Evolutionary conservation across 2,888 invertebrate genomes (phyloP).

Genomic region (Standfussiana lucernea): DNA sequence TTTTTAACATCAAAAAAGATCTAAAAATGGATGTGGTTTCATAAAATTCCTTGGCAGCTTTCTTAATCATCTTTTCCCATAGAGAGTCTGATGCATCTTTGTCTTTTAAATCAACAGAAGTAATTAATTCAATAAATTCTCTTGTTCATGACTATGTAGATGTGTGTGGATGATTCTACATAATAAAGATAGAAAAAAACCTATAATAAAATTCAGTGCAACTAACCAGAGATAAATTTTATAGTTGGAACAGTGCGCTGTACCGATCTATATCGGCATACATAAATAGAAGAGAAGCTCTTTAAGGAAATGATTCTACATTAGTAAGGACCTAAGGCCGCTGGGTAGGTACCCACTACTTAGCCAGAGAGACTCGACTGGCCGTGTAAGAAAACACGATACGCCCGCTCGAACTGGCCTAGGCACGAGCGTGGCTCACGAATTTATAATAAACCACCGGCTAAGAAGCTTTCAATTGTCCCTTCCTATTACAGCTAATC

Average conservation of each 20-base stretch:
- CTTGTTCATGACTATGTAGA: neutral
- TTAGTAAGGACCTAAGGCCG: slow-evolving; percentile 57
- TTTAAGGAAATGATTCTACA: slow-evolving; percentile 46
- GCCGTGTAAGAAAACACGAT: slow-evolving; percentile 58
- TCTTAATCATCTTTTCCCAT: slow-evolving; percentile 20
- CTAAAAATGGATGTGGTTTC: slow-evolving; percentile 41
- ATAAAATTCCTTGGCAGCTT: slow-evolving; percentile 33
- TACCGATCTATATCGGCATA: slow-evolving; percentile 28
- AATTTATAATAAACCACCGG: slow-evolving; percentile 74
- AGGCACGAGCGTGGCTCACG: slow-evolving; percentile 75
- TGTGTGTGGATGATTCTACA: neutral
- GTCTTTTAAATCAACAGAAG: neutral
- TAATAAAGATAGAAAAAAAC: neutral
- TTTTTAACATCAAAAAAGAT: slow-evolving; percentile 59
- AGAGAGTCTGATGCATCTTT: slow-evolving; percentile 15
- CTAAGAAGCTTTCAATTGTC: slow-evolving; percentile 67
- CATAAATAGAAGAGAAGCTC: slow-evolving; percentile 33
- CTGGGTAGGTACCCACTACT: slow-evolving; percentile 47
- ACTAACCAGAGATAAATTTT: neutral
- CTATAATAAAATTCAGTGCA: neutral
- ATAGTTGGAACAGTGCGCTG: slow-evolving; percentile 6
- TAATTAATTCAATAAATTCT: neutral
- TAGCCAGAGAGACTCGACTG: slow-evolving; percentile 53
- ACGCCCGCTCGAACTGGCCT: slow-evolving; percentile 62
- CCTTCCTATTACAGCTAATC: slow-evolving; percentile 24